Conservation (phyloP, 1,140 invertebrate genomes). For the Drosophila seguyi region DNA sequence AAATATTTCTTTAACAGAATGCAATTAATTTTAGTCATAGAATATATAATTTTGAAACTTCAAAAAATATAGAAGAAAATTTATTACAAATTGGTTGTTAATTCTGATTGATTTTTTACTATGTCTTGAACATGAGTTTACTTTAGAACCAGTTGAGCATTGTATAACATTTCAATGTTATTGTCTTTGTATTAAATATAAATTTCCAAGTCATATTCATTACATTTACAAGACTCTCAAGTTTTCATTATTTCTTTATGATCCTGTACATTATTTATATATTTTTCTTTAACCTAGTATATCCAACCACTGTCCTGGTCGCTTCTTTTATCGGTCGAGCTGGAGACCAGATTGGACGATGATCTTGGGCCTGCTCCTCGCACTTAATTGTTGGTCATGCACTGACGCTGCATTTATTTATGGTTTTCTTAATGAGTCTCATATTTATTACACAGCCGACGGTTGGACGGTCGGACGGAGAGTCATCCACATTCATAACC, state of each 20-base stretch:
- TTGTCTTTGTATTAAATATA: background rate
- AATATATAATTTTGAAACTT: no score
- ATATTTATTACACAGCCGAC: slow-evolving; percentile 76
- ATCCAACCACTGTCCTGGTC: slow-evolving; percentile 26
- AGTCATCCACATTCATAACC: slow-evolving; percentile 39
- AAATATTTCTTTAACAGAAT: background rate
- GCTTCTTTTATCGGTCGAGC: slow-evolving; percentile 37
- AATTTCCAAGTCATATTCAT: background rate
- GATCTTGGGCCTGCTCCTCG: slow-evolving; percentile 73
- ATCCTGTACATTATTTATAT: background rate
- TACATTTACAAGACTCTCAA: background rate
- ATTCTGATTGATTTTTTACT: background rate
- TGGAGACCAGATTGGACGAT: slow-evolving; percentile 36
- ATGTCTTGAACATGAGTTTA: background rate
- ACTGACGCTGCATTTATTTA: slow-evolving; percentile 82
- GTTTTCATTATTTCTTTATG: background rate
- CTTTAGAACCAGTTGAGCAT: background rate
- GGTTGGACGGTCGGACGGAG: slow-evolving; percentile 46
- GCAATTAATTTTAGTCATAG: no score
- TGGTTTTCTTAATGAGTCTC: slow-evolving; percentile 83
- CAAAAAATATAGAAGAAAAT: no score
- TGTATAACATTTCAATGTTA: background rate
- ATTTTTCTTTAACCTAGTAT: background rate
- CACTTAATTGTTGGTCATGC: slow-evolving; percentile 82
- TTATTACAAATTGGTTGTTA: no score